Evolutionary conservation across 1,140 invertebrate genomes (phyloP).

Genomic region (Papilio aristodemus): DNA sequence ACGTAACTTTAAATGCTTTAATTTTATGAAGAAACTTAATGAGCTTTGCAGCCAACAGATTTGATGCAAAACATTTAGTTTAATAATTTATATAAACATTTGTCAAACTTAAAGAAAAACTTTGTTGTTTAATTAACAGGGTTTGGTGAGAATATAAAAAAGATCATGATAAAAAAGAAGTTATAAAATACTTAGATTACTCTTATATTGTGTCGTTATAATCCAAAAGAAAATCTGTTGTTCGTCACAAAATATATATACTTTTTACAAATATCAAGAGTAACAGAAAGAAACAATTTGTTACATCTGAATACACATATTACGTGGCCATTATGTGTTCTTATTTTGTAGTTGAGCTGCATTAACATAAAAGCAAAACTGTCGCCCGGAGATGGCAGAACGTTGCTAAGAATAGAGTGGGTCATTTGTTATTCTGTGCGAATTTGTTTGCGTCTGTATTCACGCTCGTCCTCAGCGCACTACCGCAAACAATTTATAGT

Average conservation of each 20-base stretch:
- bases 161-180: too few species aligned
- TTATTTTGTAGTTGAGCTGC: neutral
- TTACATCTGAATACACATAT: neutral
- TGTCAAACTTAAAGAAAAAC: too few species aligned
- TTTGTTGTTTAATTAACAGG: too few species aligned
- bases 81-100: neutral
- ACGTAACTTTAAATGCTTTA: slow-evolving; percentile 6
- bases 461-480: neutral
- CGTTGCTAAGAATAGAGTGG: slow-evolving; percentile 7
- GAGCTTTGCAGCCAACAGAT: neutral
- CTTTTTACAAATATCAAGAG: too few species aligned
- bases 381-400: neutral
- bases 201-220: too few species aligned
- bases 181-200: too few species aligned
- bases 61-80: neutral
- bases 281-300: neutral
- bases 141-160: too few species aligned
- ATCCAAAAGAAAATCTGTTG: too few species aligned
- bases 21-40: slow-evolving; percentile 4
- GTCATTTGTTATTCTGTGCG: slow-evolving; percentile 1
- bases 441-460: neutral
- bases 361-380: slow-evolving; percentile 8
- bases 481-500: too few species aligned
- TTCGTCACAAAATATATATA: too few species aligned
- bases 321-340: neutral